Base-by-base conservation (phyloP, 1,140 invertebrate genomes). In the Philaenus spumarius region DNA sequence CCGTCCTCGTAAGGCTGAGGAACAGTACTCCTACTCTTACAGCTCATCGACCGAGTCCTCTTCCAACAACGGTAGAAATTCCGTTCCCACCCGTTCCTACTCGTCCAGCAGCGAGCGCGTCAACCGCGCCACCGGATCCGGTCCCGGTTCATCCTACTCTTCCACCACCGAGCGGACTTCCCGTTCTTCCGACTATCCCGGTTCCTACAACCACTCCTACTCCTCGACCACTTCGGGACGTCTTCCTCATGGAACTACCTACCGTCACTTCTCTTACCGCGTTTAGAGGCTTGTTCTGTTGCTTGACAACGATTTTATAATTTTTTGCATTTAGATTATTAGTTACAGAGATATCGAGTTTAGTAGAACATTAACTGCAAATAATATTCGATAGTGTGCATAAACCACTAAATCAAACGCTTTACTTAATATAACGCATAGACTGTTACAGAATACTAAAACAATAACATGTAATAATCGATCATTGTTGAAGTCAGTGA, bases 21-120 rank as follows among this genome's bases (percentile, higher is more conserved):
- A 86, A 74, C 82, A 86, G 77, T 90, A 89, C 80, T 89, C 84
- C 66, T 90, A 89, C 79, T 86, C 85, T 64, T 89, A 89, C 78
- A 78, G 30, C 9, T 84, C 83, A 71, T 69, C 68, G 62, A 74
- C 71, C 65, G 75, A 74, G 62, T 73, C 74, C 65, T 75, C 68
- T 64, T 70, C 66, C 64, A 74, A 75, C 40, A 75, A 75, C 60
- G 71, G 72, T 78, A 79, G 68, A 68, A 71, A 37, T 67, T 78
- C 63, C 74, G 79, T 65, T 77, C 84, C 60, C 77, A 82, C 66
- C 78, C 77, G 78, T 63, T 78, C 77, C 62, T 85, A 86, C 75
- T 79, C 77, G 67, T 84, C 75, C 72, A 80, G 78, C 61, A 78
- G 82, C 68, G 84, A 85, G 74, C 80, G 83, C 52, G 82, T 82